phyloP scores from a whole-genome alignment of 2,113 vertebrate genomes.

The Ellobius talpinus region DNA sequence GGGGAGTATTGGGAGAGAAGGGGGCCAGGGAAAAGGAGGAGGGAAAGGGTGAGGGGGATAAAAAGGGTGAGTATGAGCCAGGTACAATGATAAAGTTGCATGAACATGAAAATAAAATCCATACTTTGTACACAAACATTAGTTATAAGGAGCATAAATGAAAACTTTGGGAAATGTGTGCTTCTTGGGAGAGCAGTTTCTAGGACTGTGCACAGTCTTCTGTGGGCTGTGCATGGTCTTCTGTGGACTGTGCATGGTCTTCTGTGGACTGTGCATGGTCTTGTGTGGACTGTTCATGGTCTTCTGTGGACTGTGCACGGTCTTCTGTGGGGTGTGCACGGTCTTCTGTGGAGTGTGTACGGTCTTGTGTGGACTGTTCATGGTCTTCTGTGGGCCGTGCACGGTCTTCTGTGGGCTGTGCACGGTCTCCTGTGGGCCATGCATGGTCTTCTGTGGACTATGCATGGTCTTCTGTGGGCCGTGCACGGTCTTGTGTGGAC shows the following conservation, averaged over 20 bases:
- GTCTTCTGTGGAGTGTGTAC: no score
- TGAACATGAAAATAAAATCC: neutral
- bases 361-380: neutral
- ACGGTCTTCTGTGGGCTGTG: no score
- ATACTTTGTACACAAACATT: neutral
- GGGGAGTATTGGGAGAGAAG: neutral
- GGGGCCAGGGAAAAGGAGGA: neutral
- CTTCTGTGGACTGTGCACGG: neutral
- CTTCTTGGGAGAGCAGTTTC: neutral
- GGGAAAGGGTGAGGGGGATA: neutral
- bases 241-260: neutral
- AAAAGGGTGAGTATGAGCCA: no score
- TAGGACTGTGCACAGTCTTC: neutral
- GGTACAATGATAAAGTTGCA: no score
- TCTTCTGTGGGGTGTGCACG: no score
- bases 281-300: accelerated
- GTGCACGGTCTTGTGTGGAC: neutral
- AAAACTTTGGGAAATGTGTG: neutral
- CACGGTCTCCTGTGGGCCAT: neutral
- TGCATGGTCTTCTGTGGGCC: neutral
- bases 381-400: neutral
- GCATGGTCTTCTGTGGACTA: neutral
- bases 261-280: neutral
- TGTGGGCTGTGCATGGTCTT: neutral
- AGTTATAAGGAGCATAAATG: neutral